phyloP scores from a whole-genome alignment of 2,797 vertebrate genomes.

The Rhynchotus rufescens region DNA sequence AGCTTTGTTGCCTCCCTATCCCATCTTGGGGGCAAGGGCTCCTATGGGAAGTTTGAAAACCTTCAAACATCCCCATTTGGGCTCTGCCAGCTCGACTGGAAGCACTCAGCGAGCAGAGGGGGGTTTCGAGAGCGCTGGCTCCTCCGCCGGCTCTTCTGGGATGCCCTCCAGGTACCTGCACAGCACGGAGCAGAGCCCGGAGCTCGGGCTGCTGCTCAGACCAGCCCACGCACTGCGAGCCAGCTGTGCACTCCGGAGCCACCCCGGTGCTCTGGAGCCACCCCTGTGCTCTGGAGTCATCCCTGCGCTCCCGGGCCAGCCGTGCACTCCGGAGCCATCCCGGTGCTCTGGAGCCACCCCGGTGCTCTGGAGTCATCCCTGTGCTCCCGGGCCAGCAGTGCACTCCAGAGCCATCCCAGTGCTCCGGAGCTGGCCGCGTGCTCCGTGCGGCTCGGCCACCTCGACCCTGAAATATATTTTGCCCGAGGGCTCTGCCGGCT shows the following conservation, averaged over 20 bases:
- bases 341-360: too few species aligned
- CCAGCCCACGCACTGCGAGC: too few species aligned
- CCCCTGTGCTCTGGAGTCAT: too few species aligned
- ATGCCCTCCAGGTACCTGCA: constrained; percentile 72
- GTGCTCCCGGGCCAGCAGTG: too few species aligned
- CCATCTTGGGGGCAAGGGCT: neutral
- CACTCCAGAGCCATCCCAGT: too few species aligned
- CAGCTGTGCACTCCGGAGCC: too few species aligned
- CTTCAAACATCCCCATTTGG: constrained; percentile 28
- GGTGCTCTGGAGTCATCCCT: too few species aligned
- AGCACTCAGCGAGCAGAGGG: too few species aligned
- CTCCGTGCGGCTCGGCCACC: constrained; percentile 50
- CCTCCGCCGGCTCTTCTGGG: constrained; percentile 35
- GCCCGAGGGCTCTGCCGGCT: constrained; percentile 33
- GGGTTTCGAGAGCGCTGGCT: too few species aligned
- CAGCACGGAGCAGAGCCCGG: neutral
- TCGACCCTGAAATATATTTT: constrained; percentile 26
- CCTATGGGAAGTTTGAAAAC: constrained; percentile 2
- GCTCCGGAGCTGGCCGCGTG: neutral
- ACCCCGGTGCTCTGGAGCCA: too few species aligned
- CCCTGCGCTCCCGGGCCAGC: too few species aligned
- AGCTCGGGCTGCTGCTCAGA: too few species aligned
- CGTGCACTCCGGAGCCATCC: neutral
- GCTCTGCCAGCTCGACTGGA: neutral
- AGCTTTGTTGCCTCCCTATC: neutral